These are phyloP conservation scores for Helostoma temminkii DNA, from an alignment of 2,797 vertebrate genomes.

Conservation along the genomic window DNA sequence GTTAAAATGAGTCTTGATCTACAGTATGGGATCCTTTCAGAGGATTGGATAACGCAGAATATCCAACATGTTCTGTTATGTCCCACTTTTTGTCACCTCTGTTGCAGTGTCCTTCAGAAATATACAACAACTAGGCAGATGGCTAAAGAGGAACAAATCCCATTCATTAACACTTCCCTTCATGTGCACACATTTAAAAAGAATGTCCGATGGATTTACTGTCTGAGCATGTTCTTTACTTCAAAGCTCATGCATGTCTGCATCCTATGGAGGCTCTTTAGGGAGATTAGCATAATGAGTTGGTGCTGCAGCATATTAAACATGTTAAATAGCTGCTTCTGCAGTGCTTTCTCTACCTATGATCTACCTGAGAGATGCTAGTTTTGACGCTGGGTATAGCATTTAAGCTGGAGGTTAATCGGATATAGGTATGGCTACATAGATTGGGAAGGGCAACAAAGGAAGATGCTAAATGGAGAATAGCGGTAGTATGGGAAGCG, in stretches of 20 bases:
- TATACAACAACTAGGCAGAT: no score
- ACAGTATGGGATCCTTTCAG: no score
- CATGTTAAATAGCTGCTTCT: constrained; percentile 41
- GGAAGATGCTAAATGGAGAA: constrained; percentile 44
- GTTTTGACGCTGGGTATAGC: constrained; percentile 33
- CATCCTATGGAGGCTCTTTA: constrained; percentile 46
- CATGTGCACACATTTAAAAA: constrained; percentile 12
- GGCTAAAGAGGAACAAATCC: neutral
- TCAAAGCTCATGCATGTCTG: no score
- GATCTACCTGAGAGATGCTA: no score
- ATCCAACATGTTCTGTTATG: no score
- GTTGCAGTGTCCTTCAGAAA: no score
- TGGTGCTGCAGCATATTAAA: constrained; percentile 38
- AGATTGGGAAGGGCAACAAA: constrained; percentile 68
- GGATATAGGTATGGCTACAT: constrained; percentile 48
- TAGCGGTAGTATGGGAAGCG: constrained; percentile 20
- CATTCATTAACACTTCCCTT: constrained; percentile 4
- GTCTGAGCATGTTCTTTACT: no score
- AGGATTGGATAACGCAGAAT: no score
- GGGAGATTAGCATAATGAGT: constrained; percentile 70
- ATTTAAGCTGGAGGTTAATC: constrained; percentile 50
- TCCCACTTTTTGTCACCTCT: neutral
- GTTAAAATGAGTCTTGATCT: no score
- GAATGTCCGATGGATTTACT: constrained; percentile 36
- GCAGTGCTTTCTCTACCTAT: constrained; percentile 19